These are phyloP conservation scores for Rhodinocichla rosea DNA, from an alignment of 2,113 vertebrate species.

Conservation along the genomic window DNA sequence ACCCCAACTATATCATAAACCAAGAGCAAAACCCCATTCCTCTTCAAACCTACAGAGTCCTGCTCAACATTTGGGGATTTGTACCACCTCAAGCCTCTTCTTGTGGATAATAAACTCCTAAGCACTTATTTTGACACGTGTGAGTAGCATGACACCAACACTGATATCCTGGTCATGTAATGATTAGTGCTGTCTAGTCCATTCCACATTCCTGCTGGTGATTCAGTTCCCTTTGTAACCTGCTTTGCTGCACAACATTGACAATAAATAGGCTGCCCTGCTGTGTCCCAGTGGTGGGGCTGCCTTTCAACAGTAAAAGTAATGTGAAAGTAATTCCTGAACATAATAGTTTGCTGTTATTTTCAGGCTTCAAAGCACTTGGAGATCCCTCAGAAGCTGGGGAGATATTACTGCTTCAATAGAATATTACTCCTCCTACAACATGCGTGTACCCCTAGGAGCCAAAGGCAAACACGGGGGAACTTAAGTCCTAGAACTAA, in stretches of 20 bases:
- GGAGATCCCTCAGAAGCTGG: not conserved
- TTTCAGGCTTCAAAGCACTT: conserved; percentile 9
- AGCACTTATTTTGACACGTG: not conserved
- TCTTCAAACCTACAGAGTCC: not conserved
- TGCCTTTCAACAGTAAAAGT: conserved; percentile 3
- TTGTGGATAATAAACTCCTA: not conserved
- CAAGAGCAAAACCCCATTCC: not conserved
- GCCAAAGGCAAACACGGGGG: not conserved
- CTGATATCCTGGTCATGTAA: not conserved
- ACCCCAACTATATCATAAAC: not conserved
- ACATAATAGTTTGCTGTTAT: not conserved
- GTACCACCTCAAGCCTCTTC: not conserved
- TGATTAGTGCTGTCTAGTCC: not conserved
- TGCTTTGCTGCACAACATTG: not conserved
- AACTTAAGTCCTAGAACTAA: not conserved
- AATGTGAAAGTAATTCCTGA: not conserved
- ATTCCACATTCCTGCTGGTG: not conserved
- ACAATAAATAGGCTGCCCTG: not conserved
- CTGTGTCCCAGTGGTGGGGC: not conserved
- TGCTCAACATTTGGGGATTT: not conserved
- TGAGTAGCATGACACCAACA: not conserved
- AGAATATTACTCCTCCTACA: not conserved
- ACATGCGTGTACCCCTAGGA: not conserved
- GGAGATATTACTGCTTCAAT: not conserved
- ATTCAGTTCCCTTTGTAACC: conserved; percentile 4